phyloP scores from a whole-genome alignment of 2,113 vertebrate genomes.

The Daboia siamensis region DNA sequence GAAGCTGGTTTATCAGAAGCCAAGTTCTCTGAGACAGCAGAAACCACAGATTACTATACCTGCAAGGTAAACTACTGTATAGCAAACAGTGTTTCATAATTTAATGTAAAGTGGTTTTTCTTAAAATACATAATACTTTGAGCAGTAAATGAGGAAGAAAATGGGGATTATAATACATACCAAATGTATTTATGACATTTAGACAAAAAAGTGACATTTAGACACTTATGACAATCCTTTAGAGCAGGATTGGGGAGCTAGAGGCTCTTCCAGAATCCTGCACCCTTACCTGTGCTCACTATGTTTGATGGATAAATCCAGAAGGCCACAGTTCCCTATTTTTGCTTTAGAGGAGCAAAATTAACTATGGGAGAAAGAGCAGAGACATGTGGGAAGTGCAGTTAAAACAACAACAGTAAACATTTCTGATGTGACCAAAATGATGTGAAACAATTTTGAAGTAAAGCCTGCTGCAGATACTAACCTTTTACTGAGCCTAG shows the following conservation, averaged over 20 bases:
- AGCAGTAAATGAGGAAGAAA: neutral
- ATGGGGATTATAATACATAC: neutral
- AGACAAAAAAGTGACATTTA: neutral
- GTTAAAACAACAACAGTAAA: neutral
- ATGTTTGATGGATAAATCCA: neutral
- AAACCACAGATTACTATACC: slow-evolving; percentile 69
- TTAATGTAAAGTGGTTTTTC: neutral
- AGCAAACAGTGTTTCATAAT: neutral
- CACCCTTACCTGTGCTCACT: neutral
- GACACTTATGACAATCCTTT: neutral
- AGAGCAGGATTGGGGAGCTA: neutral
- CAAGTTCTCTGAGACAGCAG: slow-evolving; percentile 82
- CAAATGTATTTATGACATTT: neutral
- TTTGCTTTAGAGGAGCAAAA: neutral
- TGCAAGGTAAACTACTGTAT: slow-evolving; percentile 75
- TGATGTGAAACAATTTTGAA: neutral
- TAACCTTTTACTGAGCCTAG: neutral
- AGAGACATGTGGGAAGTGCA: neutral
- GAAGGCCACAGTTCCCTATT: neutral
- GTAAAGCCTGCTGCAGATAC: neutral
- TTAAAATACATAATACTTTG: neutral
- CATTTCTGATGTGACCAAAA: neutral
- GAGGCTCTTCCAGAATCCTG: neutral
- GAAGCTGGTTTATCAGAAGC: slow-evolving; percentile 91
- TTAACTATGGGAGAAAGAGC: neutral